Conservation (phyloP, 1,140 invertebrate genomes). For the Laupala kohalensis region DNA sequence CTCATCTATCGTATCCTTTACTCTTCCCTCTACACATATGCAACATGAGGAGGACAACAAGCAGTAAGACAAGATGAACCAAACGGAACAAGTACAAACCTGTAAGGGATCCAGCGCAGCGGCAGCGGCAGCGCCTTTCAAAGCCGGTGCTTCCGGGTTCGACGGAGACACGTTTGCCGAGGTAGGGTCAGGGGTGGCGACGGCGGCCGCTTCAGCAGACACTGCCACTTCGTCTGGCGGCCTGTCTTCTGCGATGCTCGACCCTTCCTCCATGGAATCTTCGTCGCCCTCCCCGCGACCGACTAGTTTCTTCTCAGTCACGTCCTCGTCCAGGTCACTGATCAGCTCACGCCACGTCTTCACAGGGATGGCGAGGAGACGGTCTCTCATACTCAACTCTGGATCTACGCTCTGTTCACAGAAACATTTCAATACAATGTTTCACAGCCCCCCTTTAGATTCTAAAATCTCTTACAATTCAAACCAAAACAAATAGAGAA, state of each 20-base stretch:
- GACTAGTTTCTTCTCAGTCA: slow-evolving; percentile 15
- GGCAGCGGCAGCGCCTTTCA: neutral
- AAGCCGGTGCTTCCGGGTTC: neutral
- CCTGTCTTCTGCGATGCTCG: neutral
- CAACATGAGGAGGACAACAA: neutral
- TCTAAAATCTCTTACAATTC: too few species aligned
- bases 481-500: too few species aligned
- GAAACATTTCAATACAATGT: neutral
- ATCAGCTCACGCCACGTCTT: slow-evolving; percentile 42
- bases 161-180: neutral
- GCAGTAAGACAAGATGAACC: neutral
- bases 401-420: neutral
- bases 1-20: neutral
- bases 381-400: slow-evolving; percentile 25
- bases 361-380: slow-evolving; percentile 34
- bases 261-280: slow-evolving; percentile 8
- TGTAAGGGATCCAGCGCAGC: neutral
- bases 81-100: neutral
- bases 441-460: too few species aligned
- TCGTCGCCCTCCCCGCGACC: slow-evolving; percentile 8
- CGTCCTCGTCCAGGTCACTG: slow-evolving; percentile 36
- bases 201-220: neutral
- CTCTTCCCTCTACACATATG: neutral
- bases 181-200: neutral
- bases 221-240: neutral